Evolutionary conservation across 2,888 invertebrate genomes (phyloP), one percentile per base, ranked within the genome.

Genomic region (Scrobipalpa costella): DNA sequence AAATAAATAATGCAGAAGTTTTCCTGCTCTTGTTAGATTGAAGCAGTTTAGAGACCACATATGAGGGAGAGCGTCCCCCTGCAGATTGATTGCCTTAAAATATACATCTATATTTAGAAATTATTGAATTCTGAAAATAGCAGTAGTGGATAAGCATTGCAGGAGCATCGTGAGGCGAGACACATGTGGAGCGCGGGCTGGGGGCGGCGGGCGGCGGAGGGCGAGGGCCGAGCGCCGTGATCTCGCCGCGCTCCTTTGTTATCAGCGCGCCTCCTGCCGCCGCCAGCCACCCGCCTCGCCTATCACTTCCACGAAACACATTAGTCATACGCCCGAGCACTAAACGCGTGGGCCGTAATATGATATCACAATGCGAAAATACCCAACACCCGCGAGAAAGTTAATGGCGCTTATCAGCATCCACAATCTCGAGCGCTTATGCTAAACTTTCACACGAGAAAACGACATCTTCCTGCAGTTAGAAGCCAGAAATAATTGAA

Each of bases 301-400:
- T 88, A 90, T 89, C 88, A 89, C 78, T 90, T 90, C 90, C 84
- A 86, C 81, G 90, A 90, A 90, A 82, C 78, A 84, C 88, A 91
- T 92, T 92, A 92, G 88, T 92, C 92, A 92, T 90, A 86, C 86
- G 80, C 81, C 79, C 81, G 84, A 86, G 78, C 85, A 86, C 83
- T 86, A 85, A 81, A 86, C 88, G 92, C 92, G 92, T 92, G 91
- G 92, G 92, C 87, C 85, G 92, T 91, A 91, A 92, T 88, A 92
- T 92, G 92, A 92, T 92, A 92, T 92, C 92, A 92, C 92, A 92
- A 92, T 90, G 92, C 92, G 89, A 92, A 92, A 92, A 92, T 92
- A 92, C 87, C 88, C 91, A 91, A 89, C 91, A 90, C 88, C 88
- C 92, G 92, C 92, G 92, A 92, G 92, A 92, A 92, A 92, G 92